Conservation (phyloP, 2,797 vertebrate genomes). For the Sebastes glaucus region DNA sequence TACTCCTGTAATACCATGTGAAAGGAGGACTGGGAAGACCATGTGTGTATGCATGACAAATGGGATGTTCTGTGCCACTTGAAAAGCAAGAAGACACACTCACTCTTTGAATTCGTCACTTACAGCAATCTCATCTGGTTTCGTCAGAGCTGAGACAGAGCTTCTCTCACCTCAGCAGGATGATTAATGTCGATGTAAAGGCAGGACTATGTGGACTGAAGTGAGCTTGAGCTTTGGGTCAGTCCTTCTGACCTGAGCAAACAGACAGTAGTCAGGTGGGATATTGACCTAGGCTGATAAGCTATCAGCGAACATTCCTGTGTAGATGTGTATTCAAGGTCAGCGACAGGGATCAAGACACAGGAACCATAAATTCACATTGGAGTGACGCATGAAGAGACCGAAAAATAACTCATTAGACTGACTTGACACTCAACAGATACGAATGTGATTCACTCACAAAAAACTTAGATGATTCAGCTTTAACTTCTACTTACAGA, state of each 20-base stretch:
- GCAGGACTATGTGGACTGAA: background rate
- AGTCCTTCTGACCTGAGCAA: constrained; percentile 40
- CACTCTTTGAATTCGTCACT: background rate
- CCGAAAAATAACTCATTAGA: constrained; percentile 22
- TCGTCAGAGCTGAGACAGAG: background rate
- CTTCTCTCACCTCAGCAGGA: background rate
- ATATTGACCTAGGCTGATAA: constrained; percentile 65
- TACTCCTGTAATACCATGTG: constrained; percentile 8
- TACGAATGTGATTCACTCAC: constrained; percentile 3
- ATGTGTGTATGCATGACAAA: background rate
- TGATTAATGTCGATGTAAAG: background rate
- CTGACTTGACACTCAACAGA: constrained; percentile 19
- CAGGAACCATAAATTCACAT: constrained; percentile 35
- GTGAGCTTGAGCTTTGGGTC: background rate
- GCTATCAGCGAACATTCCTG: constrained; percentile 67
- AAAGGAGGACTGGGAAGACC: background rate
- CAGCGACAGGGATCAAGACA: constrained; percentile 36
- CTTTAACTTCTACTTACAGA: background rate
- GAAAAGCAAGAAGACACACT: background rate
- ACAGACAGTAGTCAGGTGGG: constrained; percentile 51
- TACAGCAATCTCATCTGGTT: background rate
- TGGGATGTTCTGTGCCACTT: background rate
- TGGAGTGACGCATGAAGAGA: constrained; percentile 48
- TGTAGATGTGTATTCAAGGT: constrained; percentile 54
- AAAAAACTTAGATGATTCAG: constrained; percentile 2